phyloP scores from a whole-genome alignment of 2,888 invertebrate species.

The Mystacides longicornis region DNA sequence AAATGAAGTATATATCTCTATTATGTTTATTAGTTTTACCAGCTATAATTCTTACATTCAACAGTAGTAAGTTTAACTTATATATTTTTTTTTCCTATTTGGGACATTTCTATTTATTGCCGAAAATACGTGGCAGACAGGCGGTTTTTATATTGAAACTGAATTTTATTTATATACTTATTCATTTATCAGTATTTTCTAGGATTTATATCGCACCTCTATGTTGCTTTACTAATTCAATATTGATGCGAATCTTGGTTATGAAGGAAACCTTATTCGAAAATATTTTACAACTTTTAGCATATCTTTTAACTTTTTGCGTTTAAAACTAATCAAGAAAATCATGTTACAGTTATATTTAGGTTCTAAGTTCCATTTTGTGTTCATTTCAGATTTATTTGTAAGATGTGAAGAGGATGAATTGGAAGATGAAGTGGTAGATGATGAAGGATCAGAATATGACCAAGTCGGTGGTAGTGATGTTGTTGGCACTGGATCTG shows the following conservation, averaged over 20 bases:
- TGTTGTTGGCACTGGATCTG: slow-evolving; percentile 55
- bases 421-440: slow-evolving; percentile 57
- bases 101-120: slow-evolving; percentile 14
- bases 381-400: slow-evolving; percentile 37
- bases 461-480: slow-evolving; percentile 34
- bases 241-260: too few relatives aligned
- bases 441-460: slow-evolving; percentile 55
- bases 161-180: neutral
- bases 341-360: too few relatives aligned
- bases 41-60: slow-evolving; percentile 61
- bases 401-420: slow-evolving; percentile 61
- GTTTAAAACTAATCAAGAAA: too few relatives aligned
- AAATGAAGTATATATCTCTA: slow-evolving; percentile 64
- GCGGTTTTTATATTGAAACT: neutral
- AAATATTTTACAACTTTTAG: too few relatives aligned
- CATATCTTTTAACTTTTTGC: too few relatives aligned
- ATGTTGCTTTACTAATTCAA: too few relatives aligned
- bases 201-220: too few relatives aligned
- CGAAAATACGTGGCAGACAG: slow-evolving; percentile 43
- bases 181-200: too few relatives aligned
- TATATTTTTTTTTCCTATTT: slow-evolving; percentile 28
- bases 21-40: slow-evolving; percentile 53
- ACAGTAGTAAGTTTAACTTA: slow-evolving; percentile 57
- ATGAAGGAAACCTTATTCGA: too few relatives aligned
- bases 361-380: slow-evolving; percentile 6